A percentile compares a stretch with the other conserved stretches of the same genome.
phyloP scores from a whole-genome alignment of 2,797 vertebrate species.

The Nothura maculosa region DNA sequence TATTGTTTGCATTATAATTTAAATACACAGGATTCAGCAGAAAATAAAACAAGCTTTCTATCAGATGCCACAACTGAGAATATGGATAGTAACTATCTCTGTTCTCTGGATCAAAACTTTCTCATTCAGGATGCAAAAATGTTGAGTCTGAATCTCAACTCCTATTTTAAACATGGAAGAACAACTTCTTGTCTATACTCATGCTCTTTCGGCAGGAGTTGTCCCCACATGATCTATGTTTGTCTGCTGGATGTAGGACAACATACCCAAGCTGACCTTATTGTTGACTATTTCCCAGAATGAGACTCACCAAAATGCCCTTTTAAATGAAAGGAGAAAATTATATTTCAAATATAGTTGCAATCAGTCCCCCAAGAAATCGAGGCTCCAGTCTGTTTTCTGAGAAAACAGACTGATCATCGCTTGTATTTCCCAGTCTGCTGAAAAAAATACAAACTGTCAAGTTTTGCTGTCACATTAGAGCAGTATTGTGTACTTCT shows the following conservation, averaged over 20 bases:
- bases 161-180: background rate
- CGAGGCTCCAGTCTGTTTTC: background rate
- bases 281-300: background rate
- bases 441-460: fast-evolving
- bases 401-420: background rate
- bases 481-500: background rate
- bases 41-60: background rate
- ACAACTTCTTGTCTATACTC: background rate
- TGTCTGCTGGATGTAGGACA: background rate
- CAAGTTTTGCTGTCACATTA: background rate
- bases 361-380: background rate
- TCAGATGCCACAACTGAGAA: background rate
- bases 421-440: background rate
- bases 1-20: background rate
- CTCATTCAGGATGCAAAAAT: background rate
- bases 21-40: background rate
- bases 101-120: background rate
- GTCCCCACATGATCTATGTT: background rate
- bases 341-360: background rate
- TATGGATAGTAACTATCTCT: background rate
- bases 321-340: background rate
- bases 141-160: background rate
- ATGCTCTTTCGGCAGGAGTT: background rate
- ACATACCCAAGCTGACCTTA: background rate
- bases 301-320: background rate